These are phyloP conservation scores for Apogon talboti DNA, from an alignment of 2,797 vertebrate genomes.

Conservation along the genomic window DNA sequence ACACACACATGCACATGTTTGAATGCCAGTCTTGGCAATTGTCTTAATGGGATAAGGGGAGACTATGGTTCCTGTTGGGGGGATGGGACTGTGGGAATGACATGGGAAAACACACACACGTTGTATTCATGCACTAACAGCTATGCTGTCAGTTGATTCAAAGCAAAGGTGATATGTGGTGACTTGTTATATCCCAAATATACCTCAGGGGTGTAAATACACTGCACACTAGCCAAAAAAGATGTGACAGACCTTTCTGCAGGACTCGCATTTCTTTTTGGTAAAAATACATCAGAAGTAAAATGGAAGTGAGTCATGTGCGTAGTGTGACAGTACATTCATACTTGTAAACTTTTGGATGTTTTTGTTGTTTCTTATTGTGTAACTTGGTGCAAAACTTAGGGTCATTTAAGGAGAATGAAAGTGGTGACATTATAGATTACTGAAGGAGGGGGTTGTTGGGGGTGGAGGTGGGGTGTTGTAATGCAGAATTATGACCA, in stretches of 20 bases:
- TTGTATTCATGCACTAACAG: conserved; percentile 53
- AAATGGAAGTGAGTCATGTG: conserved; percentile 3
- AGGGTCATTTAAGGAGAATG: conserved; percentile 41
- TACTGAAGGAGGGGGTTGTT: not conserved
- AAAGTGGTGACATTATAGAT: conserved; percentile 15
- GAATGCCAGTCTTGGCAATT: conserved; percentile 77
- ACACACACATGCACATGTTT: conserved; percentile 44
- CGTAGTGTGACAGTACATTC: not conserved
- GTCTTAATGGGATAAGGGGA: conserved; percentile 81
- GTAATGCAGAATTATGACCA: conserved; percentile 53
- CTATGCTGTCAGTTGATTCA: conserved; percentile 42
- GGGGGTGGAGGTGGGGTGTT: not conserved
- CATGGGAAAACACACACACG: conserved; percentile 75
- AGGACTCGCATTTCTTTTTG: not conserved
- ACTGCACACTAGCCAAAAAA: conserved; percentile 12
- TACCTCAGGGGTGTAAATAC: conserved; percentile 24
- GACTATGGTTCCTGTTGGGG: conserved; percentile 80
- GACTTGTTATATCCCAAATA: conserved; percentile 41
- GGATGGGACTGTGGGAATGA: conserved; percentile 81
- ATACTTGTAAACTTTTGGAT: not conserved
- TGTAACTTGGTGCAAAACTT: conserved; percentile 12
- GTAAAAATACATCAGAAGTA: conserved; percentile 1
- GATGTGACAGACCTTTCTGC: conserved; percentile 5
- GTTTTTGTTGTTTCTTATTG: conserved; percentile 8
- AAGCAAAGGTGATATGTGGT: conserved; percentile 50